Evolutionary conservation across 2,113 vertebrate genomes (phyloP).

Genomic region (Aepyceros melampus): DNA sequence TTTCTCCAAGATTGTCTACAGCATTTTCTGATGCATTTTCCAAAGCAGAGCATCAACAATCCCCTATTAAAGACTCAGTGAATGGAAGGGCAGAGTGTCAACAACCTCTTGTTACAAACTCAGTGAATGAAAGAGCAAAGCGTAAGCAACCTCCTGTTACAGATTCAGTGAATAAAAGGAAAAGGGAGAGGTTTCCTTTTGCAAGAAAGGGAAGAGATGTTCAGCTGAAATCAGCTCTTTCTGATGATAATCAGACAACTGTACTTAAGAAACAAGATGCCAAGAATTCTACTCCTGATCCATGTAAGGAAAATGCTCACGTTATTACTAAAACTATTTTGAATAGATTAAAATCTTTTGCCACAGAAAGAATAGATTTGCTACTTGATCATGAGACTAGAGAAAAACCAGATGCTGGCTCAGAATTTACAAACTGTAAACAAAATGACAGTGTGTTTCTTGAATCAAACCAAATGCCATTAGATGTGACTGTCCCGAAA

Average conservation of each 20-base stretch:
- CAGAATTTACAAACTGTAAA: neutral
- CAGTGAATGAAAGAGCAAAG: neutral
- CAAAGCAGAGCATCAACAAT: neutral
- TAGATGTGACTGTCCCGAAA: neutral
- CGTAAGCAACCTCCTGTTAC: neutral
- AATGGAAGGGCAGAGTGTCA: neutral
- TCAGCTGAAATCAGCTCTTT: neutral
- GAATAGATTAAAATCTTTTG: conserved; percentile 29
- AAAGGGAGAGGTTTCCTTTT: neutral
- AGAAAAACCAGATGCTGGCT: neutral
- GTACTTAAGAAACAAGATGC: neutral
- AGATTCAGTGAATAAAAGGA: neutral
- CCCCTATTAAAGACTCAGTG: neutral
- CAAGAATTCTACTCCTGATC: neutral
- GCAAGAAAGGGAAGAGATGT: neutral
- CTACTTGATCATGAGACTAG: neutral
- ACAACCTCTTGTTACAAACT: neutral
- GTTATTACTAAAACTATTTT: conserved; percentile 26
- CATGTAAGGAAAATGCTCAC: neutral
- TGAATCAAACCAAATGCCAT: neutral
- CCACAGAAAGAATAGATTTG: conserved; percentile 4
- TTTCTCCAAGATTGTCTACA: neutral
- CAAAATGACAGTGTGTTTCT: neutral
- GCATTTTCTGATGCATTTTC: neutral
- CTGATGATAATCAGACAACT: neutral